Evolutionary conservation across 2,888 invertebrate genomes (phyloP), one percentile per base, ranked within the genome.

Genomic region (Ennomos quercinarius): DNA sequence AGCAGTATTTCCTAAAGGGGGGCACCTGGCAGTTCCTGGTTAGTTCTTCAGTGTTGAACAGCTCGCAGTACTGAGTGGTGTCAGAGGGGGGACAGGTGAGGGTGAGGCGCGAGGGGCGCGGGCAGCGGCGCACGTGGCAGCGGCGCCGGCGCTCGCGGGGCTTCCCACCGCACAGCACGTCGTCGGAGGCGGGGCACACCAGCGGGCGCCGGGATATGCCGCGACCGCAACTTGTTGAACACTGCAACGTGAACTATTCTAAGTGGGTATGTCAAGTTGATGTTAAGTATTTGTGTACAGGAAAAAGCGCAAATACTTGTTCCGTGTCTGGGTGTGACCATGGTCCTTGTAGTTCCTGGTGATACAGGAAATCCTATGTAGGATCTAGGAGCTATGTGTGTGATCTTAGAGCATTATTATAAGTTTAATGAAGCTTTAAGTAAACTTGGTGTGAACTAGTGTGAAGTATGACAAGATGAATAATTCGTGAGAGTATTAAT

Each of bases 211-310:
- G 86, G 10, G 94, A 93, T 2, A 93, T 73, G 0, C 95, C 95
- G 1, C 88, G 87, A 0, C 95, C 95, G 71, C 95, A 95, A 0
- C 90, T 93, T 39, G 93, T 85, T 1, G 95, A 95, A 79, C 95
- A 95, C 95, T 95, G 75, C n/a, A 79, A 81, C 44, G 12, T 57
- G 59, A 56, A 12, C 17, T 37, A 34, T 35, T 11, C 12, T 10
- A 34, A 50, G 17, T 17, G 4, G 1, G 17, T 4, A 17, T 17
- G 17, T 17, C 4, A 4, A 2, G 4, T 17, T 1, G 4, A 17
- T 17, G 6, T 27, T 6, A 27, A 27, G 6, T 27, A 27, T 27
- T 27, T 27, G 27, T 27, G 27, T 5, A 27, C 27, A 27, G 27
- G 5, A 27, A 17, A 17, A 17, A 17, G 4, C 1, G 17, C 17